Evolutionary conservation across 2,113 vertebrate species (phyloP), one percentile per base, ranked within the genome.

Genomic region (Dendropsophus ebraccatus): DNA sequence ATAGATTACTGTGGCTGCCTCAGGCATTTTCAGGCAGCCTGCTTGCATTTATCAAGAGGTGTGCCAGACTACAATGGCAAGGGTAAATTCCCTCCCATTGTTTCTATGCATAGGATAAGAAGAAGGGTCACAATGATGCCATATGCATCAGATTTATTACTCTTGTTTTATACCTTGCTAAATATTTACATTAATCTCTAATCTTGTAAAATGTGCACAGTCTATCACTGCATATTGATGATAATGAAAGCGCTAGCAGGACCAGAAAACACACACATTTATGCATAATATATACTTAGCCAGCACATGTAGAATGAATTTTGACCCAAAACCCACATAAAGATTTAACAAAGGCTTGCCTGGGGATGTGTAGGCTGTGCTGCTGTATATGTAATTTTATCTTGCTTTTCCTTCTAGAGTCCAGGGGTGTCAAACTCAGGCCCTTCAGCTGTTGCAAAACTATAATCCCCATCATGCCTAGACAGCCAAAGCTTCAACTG

Each of bases 311-410:
- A 76, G 49, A 52, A 76, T 50, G n/a, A 23, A 76, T 52, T 30
- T 14, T 32, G 47, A 50, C 74, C 45, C 74, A 52, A 17, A 2
- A 47, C 74, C 49, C 74, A 77, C 49, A 77, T 12, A 77, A 9
- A 54, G 16, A 52, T 77, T 19, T 30, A 52, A 77, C 49, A 77
- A 77, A 77, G 25, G 28, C 74, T 50, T 25, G 72, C 72, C n/a
- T n/a, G 49, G 47, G 47, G 30, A 52, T 21, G 19, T 52, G 74
- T 76, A 52, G 74, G 49, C 74, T 50, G 13, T 19, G 52, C 45
- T n/a, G n/a, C n/a, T n/a, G n/a, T n/a, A n/a, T n/a, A 76, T 50
- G 73, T 52, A 47, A 76, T 50, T 19, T 28, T 30, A 16, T 16
- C 16, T 50, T 52, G 1, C 12, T 49, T 75, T 49, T 49, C 23